These are phyloP conservation scores for Tokudaia muenninki DNA, from an alignment of 2,797 vertebrate genomes.

Conservation along the genomic window DNA sequence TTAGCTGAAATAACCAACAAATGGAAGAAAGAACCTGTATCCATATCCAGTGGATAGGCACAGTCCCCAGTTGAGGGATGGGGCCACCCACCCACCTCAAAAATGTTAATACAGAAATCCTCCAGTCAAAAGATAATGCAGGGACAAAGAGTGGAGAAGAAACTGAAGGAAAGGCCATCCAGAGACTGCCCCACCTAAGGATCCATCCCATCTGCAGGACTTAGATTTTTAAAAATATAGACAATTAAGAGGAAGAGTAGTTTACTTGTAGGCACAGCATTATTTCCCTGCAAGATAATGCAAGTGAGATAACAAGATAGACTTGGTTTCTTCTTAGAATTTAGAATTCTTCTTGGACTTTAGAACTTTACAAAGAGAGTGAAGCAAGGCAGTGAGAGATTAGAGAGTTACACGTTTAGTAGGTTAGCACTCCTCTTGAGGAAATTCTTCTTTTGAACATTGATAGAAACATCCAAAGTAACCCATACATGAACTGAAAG, in stretches of 20 bases:
- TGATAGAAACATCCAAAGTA: not conserved
- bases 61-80: too few species aligned
- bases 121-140: too few species aligned
- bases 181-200: too few species aligned
- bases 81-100: too few species aligned
- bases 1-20: too few species aligned
- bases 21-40: too few species aligned
- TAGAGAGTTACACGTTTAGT: not conserved
- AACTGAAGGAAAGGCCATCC: too few species aligned
- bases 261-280: not conserved
- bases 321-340: conserved; percentile 18
- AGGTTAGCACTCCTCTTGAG: not conserved
- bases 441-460: conserved; percentile 44
- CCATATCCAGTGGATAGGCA: too few species aligned
- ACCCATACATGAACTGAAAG: not conserved
- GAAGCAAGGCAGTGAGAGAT: not conserved
- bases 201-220: too few species aligned
- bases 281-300: not conserved
- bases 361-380: conserved; percentile 26
- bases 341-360: conserved; percentile 52
- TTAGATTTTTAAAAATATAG: not conserved
- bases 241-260: not conserved
- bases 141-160: too few species aligned
- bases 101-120: too few species aligned
- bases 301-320: not conserved